phyloP scores from a whole-genome alignment of 2,113 vertebrate genomes.

The Meriones unguiculatus region DNA sequence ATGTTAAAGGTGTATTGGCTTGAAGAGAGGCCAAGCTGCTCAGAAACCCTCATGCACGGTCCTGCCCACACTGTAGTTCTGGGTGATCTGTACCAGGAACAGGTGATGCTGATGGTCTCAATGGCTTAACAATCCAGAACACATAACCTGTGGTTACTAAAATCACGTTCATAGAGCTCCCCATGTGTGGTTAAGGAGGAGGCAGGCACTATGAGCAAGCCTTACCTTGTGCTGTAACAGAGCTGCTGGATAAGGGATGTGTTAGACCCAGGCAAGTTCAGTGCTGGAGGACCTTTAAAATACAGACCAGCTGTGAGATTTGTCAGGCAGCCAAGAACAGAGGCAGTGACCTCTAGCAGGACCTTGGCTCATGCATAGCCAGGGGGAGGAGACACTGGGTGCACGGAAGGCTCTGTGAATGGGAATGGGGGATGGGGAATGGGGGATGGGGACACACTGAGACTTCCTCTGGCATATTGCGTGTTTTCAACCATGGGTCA shows the following conservation, averaged over 20 bases:
- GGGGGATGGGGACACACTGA: no score
- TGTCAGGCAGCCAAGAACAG: neutral
- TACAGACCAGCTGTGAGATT: neutral
- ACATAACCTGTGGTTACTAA: neutral
- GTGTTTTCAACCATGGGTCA: neutral
- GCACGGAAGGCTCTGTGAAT: neutral
- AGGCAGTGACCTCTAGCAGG: neutral
- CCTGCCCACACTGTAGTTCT: neutral
- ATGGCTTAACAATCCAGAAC: neutral
- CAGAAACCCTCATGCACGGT: neutral
- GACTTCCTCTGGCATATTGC: neutral
- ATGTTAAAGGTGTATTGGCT: neutral
- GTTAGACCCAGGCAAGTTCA: neutral
- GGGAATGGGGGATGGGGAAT: no score
- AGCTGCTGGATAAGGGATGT: neutral
- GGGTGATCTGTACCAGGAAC: no score
- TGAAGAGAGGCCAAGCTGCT: neutral
- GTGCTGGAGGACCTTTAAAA: accelerated
- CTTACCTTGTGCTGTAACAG: neutral
- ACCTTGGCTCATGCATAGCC: neutral
- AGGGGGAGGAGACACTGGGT: neutral
- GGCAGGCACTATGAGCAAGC: neutral
- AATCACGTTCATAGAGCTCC: neutral
- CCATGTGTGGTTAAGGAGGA: neutral
- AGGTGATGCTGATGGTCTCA: neutral